Conservation (phyloP, 2,888 invertebrate species). For the Suillia variegata region DNA sequence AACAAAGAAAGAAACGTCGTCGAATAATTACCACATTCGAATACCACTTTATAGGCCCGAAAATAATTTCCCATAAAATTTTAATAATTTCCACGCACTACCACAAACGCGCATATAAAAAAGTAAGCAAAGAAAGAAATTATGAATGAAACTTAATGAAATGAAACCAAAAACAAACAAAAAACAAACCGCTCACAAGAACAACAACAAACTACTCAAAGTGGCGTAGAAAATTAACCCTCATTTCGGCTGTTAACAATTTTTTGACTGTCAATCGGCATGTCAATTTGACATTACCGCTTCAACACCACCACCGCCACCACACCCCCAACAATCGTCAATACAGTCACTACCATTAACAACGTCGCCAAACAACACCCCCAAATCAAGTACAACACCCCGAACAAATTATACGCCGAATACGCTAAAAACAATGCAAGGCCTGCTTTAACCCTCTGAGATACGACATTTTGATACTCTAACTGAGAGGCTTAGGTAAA, state of each 20-base stretch:
- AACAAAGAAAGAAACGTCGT: too few relatives aligned
- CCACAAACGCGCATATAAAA: neutral
- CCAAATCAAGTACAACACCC: neutral
- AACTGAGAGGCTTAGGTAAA: too few relatives aligned
- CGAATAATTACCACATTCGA: too few relatives aligned
- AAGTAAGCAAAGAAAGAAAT: neutral
- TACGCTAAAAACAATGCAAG: neutral
- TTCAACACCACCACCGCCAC: neutral
- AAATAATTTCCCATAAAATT: constrained; percentile 1
- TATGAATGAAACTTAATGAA: neutral
- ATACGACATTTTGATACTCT: too few relatives aligned
- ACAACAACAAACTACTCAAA: neutral
- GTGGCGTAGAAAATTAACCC: constrained; percentile 11
- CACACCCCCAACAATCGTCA: neutral
- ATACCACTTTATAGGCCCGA: too few relatives aligned
- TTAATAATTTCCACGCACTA: constrained; percentile 4
- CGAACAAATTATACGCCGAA: neutral
- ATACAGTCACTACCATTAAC: neutral
- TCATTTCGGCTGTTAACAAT: constrained; percentile 14
- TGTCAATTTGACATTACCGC: constrained; percentile 9
- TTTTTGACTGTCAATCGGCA: constrained; percentile 19
- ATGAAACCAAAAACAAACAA: too few relatives aligned
- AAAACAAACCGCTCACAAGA: neutral
- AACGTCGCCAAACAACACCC: neutral
- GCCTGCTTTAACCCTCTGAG: neutral